Evolutionary conservation across 92 coral and sea anemone species (phyloP).

Genomic region (Porites lobata): DNA sequence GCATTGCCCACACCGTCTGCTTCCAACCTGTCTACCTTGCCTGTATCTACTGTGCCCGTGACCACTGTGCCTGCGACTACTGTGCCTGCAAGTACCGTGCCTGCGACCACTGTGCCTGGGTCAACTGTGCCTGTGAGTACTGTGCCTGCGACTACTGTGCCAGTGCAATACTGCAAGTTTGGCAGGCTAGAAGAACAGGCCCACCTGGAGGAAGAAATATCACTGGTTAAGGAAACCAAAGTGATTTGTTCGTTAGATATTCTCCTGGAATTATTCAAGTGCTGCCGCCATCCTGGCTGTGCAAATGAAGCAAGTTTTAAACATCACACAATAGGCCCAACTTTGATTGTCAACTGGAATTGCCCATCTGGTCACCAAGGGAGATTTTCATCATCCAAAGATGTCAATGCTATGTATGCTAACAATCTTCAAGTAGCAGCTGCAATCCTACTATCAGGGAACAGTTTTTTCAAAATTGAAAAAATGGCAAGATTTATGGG

Average conservation of each 20-base stretch:
- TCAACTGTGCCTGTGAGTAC: neutral
- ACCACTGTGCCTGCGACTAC: no score
- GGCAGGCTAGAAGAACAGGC: constrained; percentile 14
- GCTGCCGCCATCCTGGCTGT: constrained; percentile 35
- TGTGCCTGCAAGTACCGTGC: no score
- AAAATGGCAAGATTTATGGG: constrained; percentile 47
- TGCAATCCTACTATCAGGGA: constrained; percentile 43
- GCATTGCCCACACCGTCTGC: no score
- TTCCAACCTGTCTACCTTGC: no score
- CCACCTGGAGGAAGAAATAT: neutral
- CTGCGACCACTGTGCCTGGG: neutral
- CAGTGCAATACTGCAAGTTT: neutral
- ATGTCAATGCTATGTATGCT: constrained; percentile 37
- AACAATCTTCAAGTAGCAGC: constrained; percentile 55
- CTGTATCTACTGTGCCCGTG: no score
- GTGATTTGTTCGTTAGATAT: constrained; percentile 15
- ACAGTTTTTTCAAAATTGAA: constrained; percentile 49
- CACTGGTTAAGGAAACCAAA: constrained; percentile 8
- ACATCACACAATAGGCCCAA: constrained; percentile 35
- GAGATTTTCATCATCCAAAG: constrained; percentile 44
- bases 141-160: no score
- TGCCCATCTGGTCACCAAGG: constrained; percentile 47
- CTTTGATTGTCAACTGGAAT: constrained; percentile 27
- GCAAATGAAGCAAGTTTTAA: neutral
- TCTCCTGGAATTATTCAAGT: constrained; percentile 4